These are phyloP conservation scores for Loripinus fragilis DNA, from an alignment of 2,888 invertebrate species.

Conservation along the genomic window DNA sequence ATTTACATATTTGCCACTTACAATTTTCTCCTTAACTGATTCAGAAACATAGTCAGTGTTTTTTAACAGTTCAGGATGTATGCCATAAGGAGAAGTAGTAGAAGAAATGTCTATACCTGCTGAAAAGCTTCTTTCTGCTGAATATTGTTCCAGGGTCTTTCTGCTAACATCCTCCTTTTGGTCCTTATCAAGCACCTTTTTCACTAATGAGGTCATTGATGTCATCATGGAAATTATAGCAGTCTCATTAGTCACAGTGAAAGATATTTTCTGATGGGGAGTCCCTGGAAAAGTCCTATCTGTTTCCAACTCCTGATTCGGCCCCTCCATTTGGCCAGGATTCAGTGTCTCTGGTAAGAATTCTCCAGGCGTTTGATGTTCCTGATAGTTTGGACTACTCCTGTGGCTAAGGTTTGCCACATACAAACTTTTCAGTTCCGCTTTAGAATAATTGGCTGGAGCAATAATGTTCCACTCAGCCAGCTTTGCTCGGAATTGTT, in stretches of 20 bases:
- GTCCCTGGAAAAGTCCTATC: background rate
- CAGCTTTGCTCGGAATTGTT: background rate
- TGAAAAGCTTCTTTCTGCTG: background rate
- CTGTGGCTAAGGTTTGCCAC: background rate
- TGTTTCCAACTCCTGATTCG: background rate
- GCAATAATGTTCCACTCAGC: background rate
- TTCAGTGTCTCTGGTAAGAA: background rate
- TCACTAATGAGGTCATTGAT: background rate
- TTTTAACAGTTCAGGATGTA: background rate
- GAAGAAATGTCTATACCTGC: background rate
- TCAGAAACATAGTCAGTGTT: background rate
- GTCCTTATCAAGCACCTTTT: background rate
- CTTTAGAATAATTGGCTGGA: background rate
- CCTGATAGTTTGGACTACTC: background rate
- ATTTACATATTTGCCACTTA: constrained; percentile 1
- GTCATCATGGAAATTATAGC: background rate
- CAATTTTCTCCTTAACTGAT: background rate
- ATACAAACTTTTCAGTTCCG: background rate
- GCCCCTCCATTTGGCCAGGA: no score
- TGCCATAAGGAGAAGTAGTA: background rate
- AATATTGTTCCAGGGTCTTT: background rate
- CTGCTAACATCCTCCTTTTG: background rate
- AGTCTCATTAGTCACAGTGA: background rate
- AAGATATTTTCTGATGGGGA: background rate
- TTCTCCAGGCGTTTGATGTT: background rate